phyloP scores from a whole-genome alignment of 2,113 vertebrate species.

The Cepphus grylle region DNA sequence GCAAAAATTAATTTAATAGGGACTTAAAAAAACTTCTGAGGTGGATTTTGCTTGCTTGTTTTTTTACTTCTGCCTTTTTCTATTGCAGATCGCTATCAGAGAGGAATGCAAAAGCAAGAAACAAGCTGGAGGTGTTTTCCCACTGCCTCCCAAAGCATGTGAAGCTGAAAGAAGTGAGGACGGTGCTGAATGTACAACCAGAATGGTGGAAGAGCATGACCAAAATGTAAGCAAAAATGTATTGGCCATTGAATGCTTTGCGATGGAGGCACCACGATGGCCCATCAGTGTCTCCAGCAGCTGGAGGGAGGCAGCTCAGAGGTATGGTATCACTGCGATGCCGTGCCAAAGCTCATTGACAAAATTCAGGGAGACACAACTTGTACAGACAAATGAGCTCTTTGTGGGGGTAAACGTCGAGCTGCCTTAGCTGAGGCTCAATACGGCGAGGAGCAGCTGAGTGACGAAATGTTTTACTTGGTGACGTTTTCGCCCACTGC shows the following conservation, averaged over 20 bases:
- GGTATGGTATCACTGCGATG: background rate
- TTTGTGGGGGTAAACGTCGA: background rate
- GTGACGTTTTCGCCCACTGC: background rate
- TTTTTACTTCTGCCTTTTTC: background rate
- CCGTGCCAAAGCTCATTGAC: background rate
- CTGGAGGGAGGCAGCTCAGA: background rate
- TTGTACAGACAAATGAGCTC: rapidly evolving
- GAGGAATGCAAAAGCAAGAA: background rate
- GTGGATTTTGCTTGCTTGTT: background rate
- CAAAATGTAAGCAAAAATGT: background rate
- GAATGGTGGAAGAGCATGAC: background rate
- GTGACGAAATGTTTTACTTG: background rate
- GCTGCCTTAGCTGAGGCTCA: rapidly evolving
- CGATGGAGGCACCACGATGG: background rate
- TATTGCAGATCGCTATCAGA: background rate
- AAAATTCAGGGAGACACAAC: background rate
- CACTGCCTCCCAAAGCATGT: background rate
- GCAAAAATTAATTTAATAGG: background rate
- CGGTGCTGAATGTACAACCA: background rate
- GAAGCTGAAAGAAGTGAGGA: background rate
- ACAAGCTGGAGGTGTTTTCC: background rate
- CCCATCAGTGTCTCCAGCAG: background rate
- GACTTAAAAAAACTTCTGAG: background rate
- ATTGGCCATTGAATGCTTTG: background rate
- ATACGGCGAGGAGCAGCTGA: background rate